These are phyloP conservation scores for Lamellibrachia columna DNA, from an alignment of 2,888 invertebrate genomes.

Conservation along the genomic window DNA sequence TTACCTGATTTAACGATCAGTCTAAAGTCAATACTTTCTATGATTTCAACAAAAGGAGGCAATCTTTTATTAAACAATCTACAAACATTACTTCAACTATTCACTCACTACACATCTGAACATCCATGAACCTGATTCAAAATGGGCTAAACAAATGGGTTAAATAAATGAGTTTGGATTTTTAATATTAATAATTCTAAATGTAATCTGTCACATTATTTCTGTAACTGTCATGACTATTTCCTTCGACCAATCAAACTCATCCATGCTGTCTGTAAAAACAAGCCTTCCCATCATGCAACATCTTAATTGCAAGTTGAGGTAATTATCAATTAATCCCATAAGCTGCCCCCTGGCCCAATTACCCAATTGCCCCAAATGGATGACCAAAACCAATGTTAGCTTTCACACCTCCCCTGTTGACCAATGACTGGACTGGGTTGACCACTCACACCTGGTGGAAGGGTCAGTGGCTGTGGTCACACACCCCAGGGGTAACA, in stretches of 20 bases:
- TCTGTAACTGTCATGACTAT: background rate
- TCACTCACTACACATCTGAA: too few relatives aligned
- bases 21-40: too few relatives aligned
- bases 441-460: background rate
- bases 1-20: too few relatives aligned
- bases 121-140: too few relatives aligned
- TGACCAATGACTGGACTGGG: background rate
- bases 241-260: background rate
- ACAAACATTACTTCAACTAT: too few relatives aligned
- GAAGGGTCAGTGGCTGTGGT: background rate
- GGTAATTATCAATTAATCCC: slow-evolving; percentile 16
- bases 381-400: slow-evolving; percentile 11
- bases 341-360: slow-evolving; percentile 4
- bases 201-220: background rate
- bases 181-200: background rate
- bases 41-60: too few relatives aligned
- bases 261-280: too few relatives aligned
- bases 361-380: slow-evolving; percentile 8
- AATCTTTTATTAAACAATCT: too few relatives aligned
- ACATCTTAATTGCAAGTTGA: background rate
- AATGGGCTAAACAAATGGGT: too few relatives aligned
- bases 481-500: background rate
- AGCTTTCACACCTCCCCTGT: background rate
- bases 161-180: too few relatives aligned
- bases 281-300: slow-evolving; percentile 7